phyloP scores from a whole-genome alignment of 1,140 invertebrate species.

The Drosophila tristis region DNA sequence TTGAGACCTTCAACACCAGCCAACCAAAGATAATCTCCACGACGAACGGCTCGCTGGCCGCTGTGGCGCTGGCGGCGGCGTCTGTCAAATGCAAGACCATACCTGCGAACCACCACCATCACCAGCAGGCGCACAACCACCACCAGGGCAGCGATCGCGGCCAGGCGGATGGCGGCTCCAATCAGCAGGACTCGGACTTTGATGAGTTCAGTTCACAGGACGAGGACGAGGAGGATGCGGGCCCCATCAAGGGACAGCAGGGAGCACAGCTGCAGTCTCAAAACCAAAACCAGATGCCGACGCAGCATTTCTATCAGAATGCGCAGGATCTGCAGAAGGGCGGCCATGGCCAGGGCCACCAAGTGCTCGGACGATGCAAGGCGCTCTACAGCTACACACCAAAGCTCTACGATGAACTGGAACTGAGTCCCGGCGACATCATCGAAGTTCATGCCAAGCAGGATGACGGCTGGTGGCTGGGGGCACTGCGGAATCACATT shows the following conservation, averaged over 20 bases:
- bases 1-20: conserved; percentile 73
- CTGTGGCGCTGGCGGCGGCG: conserved; percentile 9
- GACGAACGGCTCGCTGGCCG: conserved; percentile 51
- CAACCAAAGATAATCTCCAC: conserved; percentile 80
- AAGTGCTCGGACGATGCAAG: conserved; percentile 86
- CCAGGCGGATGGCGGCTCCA: conserved; percentile 92
- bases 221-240: conserved; percentile 85
- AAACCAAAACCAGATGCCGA: conserved; percentile 23
- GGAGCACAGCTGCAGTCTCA: conserved; percentile 8
- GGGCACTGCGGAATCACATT: conserved; percentile 92
- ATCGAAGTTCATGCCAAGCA: conserved; percentile 96
- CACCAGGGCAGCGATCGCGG: conserved; percentile 87
- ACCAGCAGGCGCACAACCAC: conserved; percentile 11
- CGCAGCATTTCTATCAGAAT: conserved; percentile 73
- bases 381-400: conserved; percentile 95
- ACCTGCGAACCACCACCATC: background rate
- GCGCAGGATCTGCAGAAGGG: conserved; percentile 63
- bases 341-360: conserved; percentile 30
- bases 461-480: conserved; percentile 97
- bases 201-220: conserved; percentile 92
- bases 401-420: conserved; percentile 94
- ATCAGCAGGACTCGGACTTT: conserved; percentile 91
- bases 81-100: conserved; percentile 58
- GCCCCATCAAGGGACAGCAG: conserved; percentile 21
- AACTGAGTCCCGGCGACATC: conserved; percentile 92